These are phyloP conservation scores for Megaceryle torquata DNA, from an alignment of 2,113 vertebrate genomes.

Conservation along the genomic window DNA sequence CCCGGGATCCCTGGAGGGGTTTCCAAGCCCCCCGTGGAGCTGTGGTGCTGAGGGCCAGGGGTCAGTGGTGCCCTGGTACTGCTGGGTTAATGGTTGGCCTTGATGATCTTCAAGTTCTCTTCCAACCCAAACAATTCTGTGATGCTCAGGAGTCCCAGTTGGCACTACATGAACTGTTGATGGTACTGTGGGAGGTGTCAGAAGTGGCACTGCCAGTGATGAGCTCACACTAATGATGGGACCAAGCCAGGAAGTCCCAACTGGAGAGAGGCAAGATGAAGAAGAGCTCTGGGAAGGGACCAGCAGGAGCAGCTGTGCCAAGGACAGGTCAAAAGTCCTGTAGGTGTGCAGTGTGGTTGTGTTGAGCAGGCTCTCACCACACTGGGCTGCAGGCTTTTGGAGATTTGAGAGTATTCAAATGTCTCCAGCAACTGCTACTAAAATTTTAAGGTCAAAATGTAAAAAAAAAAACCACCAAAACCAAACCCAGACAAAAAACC, in stretches of 20 bases:
- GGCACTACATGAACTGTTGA: background rate
- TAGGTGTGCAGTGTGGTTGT: background rate
- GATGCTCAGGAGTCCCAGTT: background rate
- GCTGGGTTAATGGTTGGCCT: too few relatives aligned
- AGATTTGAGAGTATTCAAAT: background rate
- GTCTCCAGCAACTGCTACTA: too few relatives aligned
- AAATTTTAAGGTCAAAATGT: background rate
- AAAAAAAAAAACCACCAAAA: too few relatives aligned
- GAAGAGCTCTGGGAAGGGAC: background rate
- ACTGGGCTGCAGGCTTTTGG: background rate
- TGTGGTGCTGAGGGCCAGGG: too few relatives aligned
- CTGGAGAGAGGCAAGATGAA: background rate
- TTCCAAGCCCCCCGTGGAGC: too few relatives aligned
- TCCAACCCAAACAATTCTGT: background rate
- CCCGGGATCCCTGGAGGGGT: too few relatives aligned
- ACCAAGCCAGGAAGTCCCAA: background rate
- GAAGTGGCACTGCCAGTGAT: background rate
- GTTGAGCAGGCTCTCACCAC: background rate
- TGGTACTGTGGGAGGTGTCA: background rate
- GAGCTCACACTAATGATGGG: background rate
- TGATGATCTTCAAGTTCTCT: background rate
- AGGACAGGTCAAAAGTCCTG: background rate
- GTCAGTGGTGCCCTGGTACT: too few relatives aligned
- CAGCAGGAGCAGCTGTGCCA: accelerated
- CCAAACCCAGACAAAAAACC: background rate